These are phyloP conservation scores for Stegophylla sp. DNA, from an alignment of 2,888 invertebrate genomes.

Conservation along the genomic window DNA sequence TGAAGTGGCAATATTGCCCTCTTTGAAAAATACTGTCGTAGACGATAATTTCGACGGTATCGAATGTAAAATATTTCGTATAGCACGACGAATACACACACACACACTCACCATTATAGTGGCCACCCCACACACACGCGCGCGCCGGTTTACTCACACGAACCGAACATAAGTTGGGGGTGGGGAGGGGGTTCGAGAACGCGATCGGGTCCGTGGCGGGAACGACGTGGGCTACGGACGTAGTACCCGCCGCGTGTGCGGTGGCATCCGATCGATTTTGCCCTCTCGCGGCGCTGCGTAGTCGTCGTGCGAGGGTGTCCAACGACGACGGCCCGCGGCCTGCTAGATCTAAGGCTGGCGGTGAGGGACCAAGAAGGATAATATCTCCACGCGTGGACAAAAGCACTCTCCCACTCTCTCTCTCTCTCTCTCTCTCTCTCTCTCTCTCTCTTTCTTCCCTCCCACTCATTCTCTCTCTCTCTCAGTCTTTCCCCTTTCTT, in stretches of 20 bases:
- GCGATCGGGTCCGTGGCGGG: neutral
- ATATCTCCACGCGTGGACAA: conserved; percentile 57
- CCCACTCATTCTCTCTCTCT: neutral
- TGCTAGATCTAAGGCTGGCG: neutral
- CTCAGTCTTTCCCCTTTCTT: neutral
- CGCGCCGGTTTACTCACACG: too few species aligned
- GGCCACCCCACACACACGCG: too few species aligned
- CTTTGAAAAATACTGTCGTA: too few species aligned
- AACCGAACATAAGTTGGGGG: neutral
- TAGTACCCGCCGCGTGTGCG: conserved; percentile 25
- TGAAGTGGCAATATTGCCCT: too few species aligned
- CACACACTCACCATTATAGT: too few species aligned
- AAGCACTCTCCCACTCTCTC: conserved; percentile 4
- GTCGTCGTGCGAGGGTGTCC: conserved; percentile 32
- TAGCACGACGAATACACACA: too few species aligned
- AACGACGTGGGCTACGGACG: neutral
- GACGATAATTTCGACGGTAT: too few species aligned
- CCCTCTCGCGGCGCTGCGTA: neutral
- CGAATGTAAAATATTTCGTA: too few species aligned
- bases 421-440: neutral
- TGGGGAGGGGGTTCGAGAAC: neutral
- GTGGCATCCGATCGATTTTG: conserved; percentile 54
- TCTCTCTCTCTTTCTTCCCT: neutral
- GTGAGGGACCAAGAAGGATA: conserved; percentile 5
- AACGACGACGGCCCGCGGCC: conserved; percentile 13